Conservation (phyloP, 1,140 invertebrate genomes). For the Ooceraea biroi region DNA sequence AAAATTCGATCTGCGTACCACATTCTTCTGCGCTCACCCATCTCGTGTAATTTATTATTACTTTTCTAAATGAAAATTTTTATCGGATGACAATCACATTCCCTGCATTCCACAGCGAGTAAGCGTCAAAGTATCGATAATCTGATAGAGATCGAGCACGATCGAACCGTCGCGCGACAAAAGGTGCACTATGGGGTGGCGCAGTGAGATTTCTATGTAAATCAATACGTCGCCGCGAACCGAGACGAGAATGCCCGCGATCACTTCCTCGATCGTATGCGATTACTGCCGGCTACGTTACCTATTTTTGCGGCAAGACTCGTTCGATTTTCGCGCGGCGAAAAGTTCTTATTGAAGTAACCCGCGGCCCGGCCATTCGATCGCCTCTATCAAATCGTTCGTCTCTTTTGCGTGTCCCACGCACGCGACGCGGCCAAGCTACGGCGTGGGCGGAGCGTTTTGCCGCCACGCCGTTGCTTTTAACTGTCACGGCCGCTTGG, state of each 20-base stretch:
- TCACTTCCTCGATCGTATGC: slow-evolving; percentile 74
- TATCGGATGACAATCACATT: no score
- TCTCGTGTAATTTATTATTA: no score
- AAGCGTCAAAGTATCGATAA: neutral
- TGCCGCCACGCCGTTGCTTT: slow-evolving; percentile 51
- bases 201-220: slow-evolving; percentile 67
- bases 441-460: slow-evolving; percentile 36
- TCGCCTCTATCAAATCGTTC: slow-evolving; percentile 48
- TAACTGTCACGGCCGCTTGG: slow-evolving; percentile 36
- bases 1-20: neutral
- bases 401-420: slow-evolving; percentile 16
- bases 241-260: slow-evolving; percentile 65
- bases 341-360: slow-evolving; percentile 65
- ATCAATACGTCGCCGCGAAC: slow-evolving; percentile 60
- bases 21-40: neutral
- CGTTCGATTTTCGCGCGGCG: slow-evolving; percentile 50
- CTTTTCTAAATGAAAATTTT: no score
- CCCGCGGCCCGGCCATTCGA: slow-evolving; percentile 40
- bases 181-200: neutral
- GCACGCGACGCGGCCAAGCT: slow-evolving; percentile 35
- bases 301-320: slow-evolving; percentile 56
- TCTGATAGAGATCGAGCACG: neutral
- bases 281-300: slow-evolving; percentile 63
- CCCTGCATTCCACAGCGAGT: no score
- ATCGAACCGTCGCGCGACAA: neutral